Conservation (phyloP, 2,113 vertebrate genomes). For the Psettodes erumei region DNA sequence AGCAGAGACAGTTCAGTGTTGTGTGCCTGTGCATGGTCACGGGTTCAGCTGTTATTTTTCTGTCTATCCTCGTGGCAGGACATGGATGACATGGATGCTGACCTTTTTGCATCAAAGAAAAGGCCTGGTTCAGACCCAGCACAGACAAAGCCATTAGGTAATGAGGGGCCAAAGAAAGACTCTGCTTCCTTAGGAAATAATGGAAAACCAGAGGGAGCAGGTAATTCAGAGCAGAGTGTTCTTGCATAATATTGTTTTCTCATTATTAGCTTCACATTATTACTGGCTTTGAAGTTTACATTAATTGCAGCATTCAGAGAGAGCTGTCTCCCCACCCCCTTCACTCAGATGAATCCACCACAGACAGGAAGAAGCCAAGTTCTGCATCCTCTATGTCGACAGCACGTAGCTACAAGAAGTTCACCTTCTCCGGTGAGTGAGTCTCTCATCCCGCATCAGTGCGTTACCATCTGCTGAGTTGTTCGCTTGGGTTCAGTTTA, state of each 20-base stretch:
- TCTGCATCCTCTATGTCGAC: conserved; percentile 59
- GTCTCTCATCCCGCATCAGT: not conserved
- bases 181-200: conserved; percentile 20
- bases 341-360: conserved; percentile 59
- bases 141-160: conserved; percentile 70
- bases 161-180: conserved; percentile 43
- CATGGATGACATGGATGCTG: conserved; percentile 88
- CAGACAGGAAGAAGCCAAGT: conserved; percentile 71
- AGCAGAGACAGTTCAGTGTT: not conserved
- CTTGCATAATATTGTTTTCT: conserved; percentile 33
- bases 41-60: not conserved
- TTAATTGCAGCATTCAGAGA: conserved; percentile 27
- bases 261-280: conserved; percentile 22
- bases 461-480: no score
- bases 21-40: not conserved
- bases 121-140: conserved; percentile 73
- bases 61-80: conserved; percentile 72
- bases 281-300: conserved; percentile 40
- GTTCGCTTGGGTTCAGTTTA: no score
- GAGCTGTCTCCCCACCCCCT: conserved; percentile 19
- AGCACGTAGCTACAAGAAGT: conserved; percentile 78
- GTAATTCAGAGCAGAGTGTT: conserved; percentile 37
- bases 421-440: conserved; percentile 84
- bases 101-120: conserved; percentile 82
- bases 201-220: conserved; percentile 53